Evolutionary conservation across 2,797 vertebrate genomes (phyloP).

Genomic region (Typhlichthys subterraneus): DNA sequence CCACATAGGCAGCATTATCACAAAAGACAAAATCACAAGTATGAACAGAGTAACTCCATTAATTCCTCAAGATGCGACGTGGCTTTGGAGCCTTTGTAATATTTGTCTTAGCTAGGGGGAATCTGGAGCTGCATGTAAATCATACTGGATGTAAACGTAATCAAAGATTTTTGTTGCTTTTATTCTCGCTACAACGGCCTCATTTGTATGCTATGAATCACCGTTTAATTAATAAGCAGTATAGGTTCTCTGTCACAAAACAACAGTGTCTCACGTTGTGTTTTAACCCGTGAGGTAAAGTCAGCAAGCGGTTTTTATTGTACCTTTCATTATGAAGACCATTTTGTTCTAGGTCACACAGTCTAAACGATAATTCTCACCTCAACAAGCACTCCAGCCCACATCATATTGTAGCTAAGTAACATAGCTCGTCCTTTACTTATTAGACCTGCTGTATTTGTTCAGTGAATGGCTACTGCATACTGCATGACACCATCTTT

Average conservation of each 20-base stretch:
- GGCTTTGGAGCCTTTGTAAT: constrained; percentile 59
- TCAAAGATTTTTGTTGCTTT: constrained; percentile 45
- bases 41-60: constrained; percentile 71
- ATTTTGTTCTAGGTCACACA: too few species aligned
- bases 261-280: background rate
- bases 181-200: constrained; percentile 35
- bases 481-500: constrained; percentile 10
- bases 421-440: constrained; percentile 23
- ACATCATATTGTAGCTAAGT: constrained; percentile 4
- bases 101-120: constrained; percentile 69
- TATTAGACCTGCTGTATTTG: constrained; percentile 28
- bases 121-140: constrained; percentile 61
- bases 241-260: constrained; percentile 1
- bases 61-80: constrained; percentile 62
- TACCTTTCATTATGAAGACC: too few species aligned
- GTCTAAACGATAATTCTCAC: too few species aligned
- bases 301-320: too few species aligned
- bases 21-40: constrained; percentile 63
- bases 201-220: constrained; percentile 26
- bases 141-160: constrained; percentile 60
- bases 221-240: constrained; percentile 14
- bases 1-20: constrained; percentile 42
- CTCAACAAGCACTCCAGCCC: too few species aligned
- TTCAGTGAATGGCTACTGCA: constrained; percentile 28
- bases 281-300: background rate